phyloP scores from a whole-genome alignment of 2,797 vertebrate genomes.

The Micropoecilia bifurca region DNA sequence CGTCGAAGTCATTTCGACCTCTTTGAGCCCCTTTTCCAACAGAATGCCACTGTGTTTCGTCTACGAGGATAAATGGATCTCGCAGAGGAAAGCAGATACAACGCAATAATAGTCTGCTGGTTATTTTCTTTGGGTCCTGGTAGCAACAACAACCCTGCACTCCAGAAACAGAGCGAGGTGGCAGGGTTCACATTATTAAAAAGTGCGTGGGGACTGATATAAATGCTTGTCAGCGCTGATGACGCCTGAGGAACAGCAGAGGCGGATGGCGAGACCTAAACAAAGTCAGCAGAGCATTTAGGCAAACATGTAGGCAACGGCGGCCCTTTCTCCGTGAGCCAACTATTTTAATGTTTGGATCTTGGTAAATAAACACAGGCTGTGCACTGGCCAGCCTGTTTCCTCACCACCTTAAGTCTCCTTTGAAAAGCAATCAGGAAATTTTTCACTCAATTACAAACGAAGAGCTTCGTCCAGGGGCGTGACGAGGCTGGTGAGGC shows the following conservation, averaged over 20 bases:
- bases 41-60: conserved; percentile 59
- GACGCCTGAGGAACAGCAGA: conserved; percentile 66
- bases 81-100: conserved; percentile 63
- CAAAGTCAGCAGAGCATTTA: conserved; percentile 50
- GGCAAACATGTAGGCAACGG: conserved; percentile 61
- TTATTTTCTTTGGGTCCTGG: conserved; percentile 74
- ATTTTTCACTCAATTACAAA: conserved; percentile 73
- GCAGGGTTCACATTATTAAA: conserved; percentile 61
- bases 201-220: conserved; percentile 55
- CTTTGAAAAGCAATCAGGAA: conserved; percentile 76
- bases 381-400: conserved; percentile 53
- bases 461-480: conserved; percentile 41
- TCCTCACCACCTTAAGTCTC: conserved; percentile 55
- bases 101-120: conserved; percentile 56
- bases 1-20: conserved; percentile 46
- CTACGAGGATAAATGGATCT: conserved; percentile 64
- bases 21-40: conserved; percentile 43
- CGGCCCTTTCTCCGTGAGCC: conserved; percentile 57
- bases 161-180: conserved; percentile 15
- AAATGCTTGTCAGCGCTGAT: conserved; percentile 63
- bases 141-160: conserved; percentile 60
- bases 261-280: conserved; percentile 59
- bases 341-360: conserved; percentile 70
- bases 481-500: conserved; percentile 39
- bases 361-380: conserved; percentile 76